Percentiles rank a stretch among this genome's conserved stretches.
Conservation (phyloP, 2,888 invertebrate species). For the Calliopum simillimum region DNA sequence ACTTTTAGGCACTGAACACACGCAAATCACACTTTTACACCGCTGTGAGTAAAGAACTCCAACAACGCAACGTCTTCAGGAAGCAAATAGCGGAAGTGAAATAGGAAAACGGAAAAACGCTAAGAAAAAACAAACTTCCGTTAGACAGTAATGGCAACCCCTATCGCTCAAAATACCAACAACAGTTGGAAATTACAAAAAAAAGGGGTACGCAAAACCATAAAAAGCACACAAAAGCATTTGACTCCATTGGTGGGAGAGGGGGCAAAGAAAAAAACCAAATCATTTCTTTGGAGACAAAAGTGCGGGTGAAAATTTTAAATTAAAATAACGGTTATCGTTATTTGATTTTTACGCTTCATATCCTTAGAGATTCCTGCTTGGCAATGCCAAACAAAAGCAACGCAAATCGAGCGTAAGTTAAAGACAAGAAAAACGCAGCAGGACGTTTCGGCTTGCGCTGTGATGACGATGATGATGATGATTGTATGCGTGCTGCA, state of each 20-base stretch:
- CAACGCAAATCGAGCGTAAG: constrained; percentile 6
- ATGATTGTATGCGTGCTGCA: background rate
- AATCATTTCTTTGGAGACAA: background rate
- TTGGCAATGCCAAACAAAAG: background rate
- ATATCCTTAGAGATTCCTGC: background rate
- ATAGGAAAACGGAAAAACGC: too few species aligned
- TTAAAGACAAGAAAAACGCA: background rate
- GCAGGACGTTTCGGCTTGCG: too few species aligned
- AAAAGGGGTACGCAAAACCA: background rate
- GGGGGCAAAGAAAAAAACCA: too few species aligned
- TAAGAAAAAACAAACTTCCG: too few species aligned
- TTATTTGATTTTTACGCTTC: constrained; percentile 1
- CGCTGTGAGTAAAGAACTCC: too few species aligned
- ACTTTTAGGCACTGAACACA: too few species aligned
- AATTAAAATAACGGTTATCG: constrained; percentile 14
- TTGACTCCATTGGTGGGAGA: background rate
- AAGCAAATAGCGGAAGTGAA: too few species aligned
- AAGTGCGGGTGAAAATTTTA: constrained; percentile 10
- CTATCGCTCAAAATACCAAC: too few species aligned
- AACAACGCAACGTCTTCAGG: too few species aligned
- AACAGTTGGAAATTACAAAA: background rate
- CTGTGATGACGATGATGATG: background rate
- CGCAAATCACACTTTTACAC: too few species aligned
- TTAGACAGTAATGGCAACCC: too few species aligned
- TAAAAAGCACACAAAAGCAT: background rate